These are phyloP conservation scores for Drosophila anomalata DNA, from an alignment of 2,888 invertebrate genomes.

Conservation along the genomic window DNA sequence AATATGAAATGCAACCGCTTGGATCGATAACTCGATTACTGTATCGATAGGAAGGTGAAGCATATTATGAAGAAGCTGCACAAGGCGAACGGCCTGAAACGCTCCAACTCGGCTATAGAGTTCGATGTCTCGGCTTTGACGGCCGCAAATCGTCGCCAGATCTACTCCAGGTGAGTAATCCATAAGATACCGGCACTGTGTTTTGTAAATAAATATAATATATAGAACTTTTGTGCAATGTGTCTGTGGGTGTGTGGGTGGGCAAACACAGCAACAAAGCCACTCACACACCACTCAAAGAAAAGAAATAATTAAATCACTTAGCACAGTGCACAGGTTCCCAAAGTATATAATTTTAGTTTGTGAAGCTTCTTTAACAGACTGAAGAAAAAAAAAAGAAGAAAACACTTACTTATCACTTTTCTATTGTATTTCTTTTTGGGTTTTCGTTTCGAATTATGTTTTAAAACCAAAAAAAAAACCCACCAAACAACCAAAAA, in stretches of 20 bases:
- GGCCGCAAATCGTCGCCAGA: constrained; percentile 87
- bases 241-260: constrained; percentile 20
- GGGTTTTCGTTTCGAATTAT: constrained; percentile 26
- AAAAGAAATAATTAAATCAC: constrained; percentile 1
- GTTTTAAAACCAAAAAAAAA: constrained; percentile 7
- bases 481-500: constrained; percentile 16
- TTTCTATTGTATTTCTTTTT: constrained; percentile 31
- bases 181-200: not conserved
- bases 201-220: constrained; percentile 19
- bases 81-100: constrained; percentile 85
- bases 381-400: constrained; percentile 17
- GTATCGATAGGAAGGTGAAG: constrained; percentile 81
- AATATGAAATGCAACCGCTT: constrained; percentile 18
- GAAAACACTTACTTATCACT: constrained; percentile 24
- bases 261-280: constrained; percentile 6
- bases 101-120: constrained; percentile 89
- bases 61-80: constrained; percentile 85
- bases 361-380: constrained; percentile 48
- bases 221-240: constrained; percentile 22
- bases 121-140: constrained; percentile 87
- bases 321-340: constrained; percentile 59
- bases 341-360: constrained; percentile 39
- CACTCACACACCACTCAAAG: constrained; percentile 19
- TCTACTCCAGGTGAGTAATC: constrained; percentile 85
- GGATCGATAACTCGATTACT: constrained; percentile 14